Evolutionary conservation across 2,113 vertebrate species (phyloP), one percentile per base, ranked within the genome.

Genomic region (Eretmochelys imbricata): DNA sequence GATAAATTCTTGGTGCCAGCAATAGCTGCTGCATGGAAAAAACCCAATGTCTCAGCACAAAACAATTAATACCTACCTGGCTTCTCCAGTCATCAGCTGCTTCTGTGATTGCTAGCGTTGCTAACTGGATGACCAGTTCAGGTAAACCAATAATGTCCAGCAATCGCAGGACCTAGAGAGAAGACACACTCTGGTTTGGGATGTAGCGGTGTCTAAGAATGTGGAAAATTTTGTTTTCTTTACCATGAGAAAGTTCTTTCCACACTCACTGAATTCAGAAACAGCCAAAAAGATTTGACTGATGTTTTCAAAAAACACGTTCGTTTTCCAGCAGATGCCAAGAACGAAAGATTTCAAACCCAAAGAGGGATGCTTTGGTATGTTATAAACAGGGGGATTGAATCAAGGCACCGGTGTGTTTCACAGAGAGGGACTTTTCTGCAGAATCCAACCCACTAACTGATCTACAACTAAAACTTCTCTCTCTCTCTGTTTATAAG

Each of bases 51-150:
- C n/a, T 82, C 2, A 12, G 3, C 10, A 79, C 6, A 24, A 51
- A 79, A 65, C 9, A 24, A 50, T 14, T 1, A 35, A 48, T 9
- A n/a, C 35, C 82, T 97, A 99, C 99, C 98, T 99, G 99, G 95
- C 98, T 99, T 94, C 98, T 98, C 97, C 98, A 97, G 84, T 99
- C 99, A 42, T 97, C 98, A 0, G 93, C 97, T 0, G 99, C 98
- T 91, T 99, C 99, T 4, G 99, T 98, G 76, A 99, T 97, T 38
- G 99, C 99, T 94, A 99, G 87, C 0, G 99, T 98, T 19, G 99
- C 98, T 89, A 99, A 85, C 93, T 99, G 98, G 83, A 99, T 99
- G 42, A 99, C 98, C 29, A 99, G 98, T 92, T 99, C 99, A 0
- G 99, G 99, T 51, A 99, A 95, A 76, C 99, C 99, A 29, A 99